Evolutionary conservation across 92 coral and sea anemone genomes (phyloP), one percentile per base, ranked within the genome.

Genomic region (Palythoa caribaeorum): DNA sequence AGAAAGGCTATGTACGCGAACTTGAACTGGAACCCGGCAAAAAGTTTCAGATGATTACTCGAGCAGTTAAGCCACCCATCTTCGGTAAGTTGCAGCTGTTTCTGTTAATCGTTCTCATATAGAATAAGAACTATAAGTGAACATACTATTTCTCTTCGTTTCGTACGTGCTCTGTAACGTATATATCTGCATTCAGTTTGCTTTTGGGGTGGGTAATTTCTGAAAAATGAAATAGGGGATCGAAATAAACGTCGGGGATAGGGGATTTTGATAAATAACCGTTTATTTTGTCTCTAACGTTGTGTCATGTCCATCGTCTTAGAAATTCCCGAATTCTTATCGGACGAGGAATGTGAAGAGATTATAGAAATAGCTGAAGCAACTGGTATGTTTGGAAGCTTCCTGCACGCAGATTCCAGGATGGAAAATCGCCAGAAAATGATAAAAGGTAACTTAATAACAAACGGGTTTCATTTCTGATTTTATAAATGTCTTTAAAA

Each of bases 251-350:
- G 28, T 28, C 28, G 28, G 28, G 28, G 28, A 28, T 28, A 28
- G 28, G 28, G 28, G 28, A 28, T 28, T 28, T 28, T 28, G 28
- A 28, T 28, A 28, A 28, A 28, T 28, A 28, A 28, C 28, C 0
- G 28, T 28, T 28, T 28, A 28, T 28, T 72, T 71, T 5, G 15
- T 76, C 19, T 57, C 66, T 78, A 36, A 71, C 19, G 15, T 9
- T 17, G 50, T 39, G 55, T 17, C 52, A 15, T 19, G 38, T 77
- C 17, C 13, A 84, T 40, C 17, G 16, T 53, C 9, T 44, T 78
- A 96, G 99, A 96, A 88, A 90, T 96, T 66, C 99, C 98, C 44
- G 88, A 91, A 70, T 96, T 93, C 92, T 78, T 96, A 69, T 87
- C 92, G 6, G 92, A 92, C 51, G 94, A 90, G 9, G 99, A 96